Conservation (phyloP, 2,113 vertebrate species). For the Tretioscincus oriximinensis region DNA sequence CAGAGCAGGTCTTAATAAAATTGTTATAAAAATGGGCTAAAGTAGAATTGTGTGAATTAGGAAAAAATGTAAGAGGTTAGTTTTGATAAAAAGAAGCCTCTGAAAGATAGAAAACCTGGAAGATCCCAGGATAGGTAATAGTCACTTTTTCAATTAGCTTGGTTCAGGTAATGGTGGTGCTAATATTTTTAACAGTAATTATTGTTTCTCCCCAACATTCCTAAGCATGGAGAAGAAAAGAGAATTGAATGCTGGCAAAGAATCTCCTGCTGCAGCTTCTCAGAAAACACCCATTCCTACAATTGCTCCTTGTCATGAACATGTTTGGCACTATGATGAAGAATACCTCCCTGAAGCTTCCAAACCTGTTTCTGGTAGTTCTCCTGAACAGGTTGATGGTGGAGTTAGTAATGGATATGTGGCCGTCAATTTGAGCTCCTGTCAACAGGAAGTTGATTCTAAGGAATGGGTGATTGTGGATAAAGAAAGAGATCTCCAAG, state of each 20-base stretch:
- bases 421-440: slow-evolving; percentile 92
- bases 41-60: not conserved
- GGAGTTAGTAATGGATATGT: slow-evolving; percentile 89
- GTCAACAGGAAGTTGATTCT: slow-evolving; percentile 89
- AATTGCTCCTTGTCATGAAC: slow-evolving; percentile 68
- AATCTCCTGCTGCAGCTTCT: slow-evolving; percentile 65
- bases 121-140: not conserved
- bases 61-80: too few relatives aligned
- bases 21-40: too few relatives aligned
- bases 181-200: slow-evolving; percentile 32
- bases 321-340: slow-evolving; percentile 93
- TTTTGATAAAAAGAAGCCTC: not conserved
- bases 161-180: slow-evolving; percentile 4
- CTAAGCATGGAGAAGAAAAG: slow-evolving; percentile 81
- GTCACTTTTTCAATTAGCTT: not conserved
- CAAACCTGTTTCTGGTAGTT: slow-evolving; percentile 82
- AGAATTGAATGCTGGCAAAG: slow-evolving; percentile 66
- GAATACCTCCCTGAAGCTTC: slow-evolving; percentile 85
- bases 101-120: not conserved
- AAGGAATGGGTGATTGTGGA: slow-evolving; percentile 97
- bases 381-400: slow-evolving; percentile 85
- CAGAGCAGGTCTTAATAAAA: too few relatives aligned
- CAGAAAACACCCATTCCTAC: slow-evolving; percentile 69
- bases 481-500: slow-evolving; percentile 81
- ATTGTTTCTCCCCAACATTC: slow-evolving; percentile 54